These are phyloP conservation scores for Tinea pellionella DNA, from an alignment of 2,888 invertebrate genomes.

Conservation along the genomic window DNA sequence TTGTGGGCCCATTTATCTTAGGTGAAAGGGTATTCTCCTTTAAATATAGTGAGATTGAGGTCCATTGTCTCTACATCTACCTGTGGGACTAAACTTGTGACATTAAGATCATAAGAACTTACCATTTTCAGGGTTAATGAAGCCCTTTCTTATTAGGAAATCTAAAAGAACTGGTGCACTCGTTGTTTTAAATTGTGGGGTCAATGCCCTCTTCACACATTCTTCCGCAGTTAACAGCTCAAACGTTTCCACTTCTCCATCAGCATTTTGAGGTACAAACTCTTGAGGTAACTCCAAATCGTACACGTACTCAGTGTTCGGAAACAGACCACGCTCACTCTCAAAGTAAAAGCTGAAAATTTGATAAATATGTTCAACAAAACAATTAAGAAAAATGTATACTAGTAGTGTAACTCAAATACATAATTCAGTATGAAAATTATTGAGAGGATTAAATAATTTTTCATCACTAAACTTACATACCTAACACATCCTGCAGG, in stretches of 20 bases:
- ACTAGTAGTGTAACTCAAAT: too few species aligned
- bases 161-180: slow-evolving; percentile 92
- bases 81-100: too few species aligned
- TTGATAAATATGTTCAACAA: too few species aligned
- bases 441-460: too few species aligned
- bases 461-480: slow-evolving; percentile 19
- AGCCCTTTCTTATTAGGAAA: slow-evolving; percentile 91
- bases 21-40: too few species aligned
- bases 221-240: slow-evolving; percentile 86
- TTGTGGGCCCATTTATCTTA: too few species aligned
- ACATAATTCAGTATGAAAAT: too few species aligned
- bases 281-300: slow-evolving; percentile 91
- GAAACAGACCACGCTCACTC: slow-evolving; percentile 92
- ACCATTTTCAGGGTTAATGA: slow-evolving; percentile 92
- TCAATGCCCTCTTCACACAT: slow-evolving; percentile 83
- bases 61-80: too few species aligned
- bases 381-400: too few species aligned
- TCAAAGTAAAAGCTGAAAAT: slow-evolving; percentile 85
- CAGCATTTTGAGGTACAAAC: slow-evolving; percentile 91
- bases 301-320: slow-evolving; percentile 94
- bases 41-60: too few species aligned
- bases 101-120: slow-evolving; percentile 28
- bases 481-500: slow-evolving; percentile 87
- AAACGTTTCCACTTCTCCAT: slow-evolving; percentile 94
- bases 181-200: slow-evolving; percentile 92